Evolutionary conservation across 1,140 invertebrate species (phyloP).

Genomic region (Ceratitis capitata): DNA sequence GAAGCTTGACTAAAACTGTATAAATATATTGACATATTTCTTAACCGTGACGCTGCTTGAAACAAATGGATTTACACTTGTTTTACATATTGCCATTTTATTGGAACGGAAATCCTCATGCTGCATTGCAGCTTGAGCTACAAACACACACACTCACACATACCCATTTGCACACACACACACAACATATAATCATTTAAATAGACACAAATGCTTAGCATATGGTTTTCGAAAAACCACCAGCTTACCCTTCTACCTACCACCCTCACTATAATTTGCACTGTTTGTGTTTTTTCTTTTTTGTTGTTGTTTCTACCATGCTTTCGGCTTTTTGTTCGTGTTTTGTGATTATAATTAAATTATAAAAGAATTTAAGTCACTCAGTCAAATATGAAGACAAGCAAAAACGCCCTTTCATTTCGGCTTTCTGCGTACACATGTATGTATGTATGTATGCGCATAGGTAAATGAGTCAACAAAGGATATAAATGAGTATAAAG

Average conservation of each 20-base stretch:
- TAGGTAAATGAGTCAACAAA: slow-evolving; percentile 30
- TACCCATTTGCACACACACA: neutral
- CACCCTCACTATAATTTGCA: neutral
- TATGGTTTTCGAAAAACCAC: slow-evolving; percentile 20
- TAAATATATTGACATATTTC: slow-evolving; percentile 19
- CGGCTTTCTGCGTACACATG: neutral
- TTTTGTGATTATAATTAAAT: slow-evolving; percentile 35
- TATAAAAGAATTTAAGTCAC: slow-evolving; percentile 37
- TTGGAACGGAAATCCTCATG: neutral
- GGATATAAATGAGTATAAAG: neutral
- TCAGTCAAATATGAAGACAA: slow-evolving; percentile 24
- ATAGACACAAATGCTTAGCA: slow-evolving; percentile 10
- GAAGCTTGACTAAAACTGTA: neutral
- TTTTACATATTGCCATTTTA: neutral
- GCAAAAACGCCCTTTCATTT: slow-evolving; percentile 32
- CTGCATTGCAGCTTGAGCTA: neutral
- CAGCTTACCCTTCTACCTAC: neutral
- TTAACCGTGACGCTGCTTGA: neutral
- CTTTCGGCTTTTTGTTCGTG: neutral
- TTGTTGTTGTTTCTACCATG: neutral
- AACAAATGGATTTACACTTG: slow-evolving; percentile 25
- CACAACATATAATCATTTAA: too few species aligned
- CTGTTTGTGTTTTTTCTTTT: too few species aligned
- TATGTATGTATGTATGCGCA: too few species aligned
- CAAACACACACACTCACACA: too few species aligned